Evolutionary conservation across 2,797 vertebrate genomes (phyloP).

Genomic region (Pangasius krempfi): DNA sequence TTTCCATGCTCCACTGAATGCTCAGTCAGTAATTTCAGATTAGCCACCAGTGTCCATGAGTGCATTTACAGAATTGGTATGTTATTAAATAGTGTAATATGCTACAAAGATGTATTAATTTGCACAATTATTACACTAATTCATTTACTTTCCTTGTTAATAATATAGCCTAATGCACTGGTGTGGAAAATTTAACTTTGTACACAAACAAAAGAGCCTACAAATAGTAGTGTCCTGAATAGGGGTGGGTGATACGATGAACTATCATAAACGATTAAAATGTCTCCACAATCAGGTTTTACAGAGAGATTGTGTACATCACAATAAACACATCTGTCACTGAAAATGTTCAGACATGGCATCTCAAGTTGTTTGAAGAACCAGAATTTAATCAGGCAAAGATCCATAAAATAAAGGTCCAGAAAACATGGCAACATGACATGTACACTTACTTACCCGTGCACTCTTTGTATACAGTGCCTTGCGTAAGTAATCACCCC

Average conservation of each 20-base stretch:
- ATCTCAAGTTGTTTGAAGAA: not conserved
- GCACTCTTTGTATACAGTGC: too few species aligned
- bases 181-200: not conserved
- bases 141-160: not conserved
- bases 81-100: not conserved
- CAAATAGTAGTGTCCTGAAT: not conserved
- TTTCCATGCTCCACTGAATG: not conserved
- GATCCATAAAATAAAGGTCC: not conserved
- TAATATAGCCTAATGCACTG: not conserved
- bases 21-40: not conserved
- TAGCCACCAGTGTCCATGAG: not conserved
- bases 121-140: not conserved
- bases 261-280: not conserved
- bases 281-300: not conserved
- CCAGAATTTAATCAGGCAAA: not conserved
- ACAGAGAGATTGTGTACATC: not conserved
- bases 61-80: not conserved
- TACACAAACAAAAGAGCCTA: not conserved
- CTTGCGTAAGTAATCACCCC: too few species aligned
- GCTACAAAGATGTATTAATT: not conserved
- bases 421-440: too few species aligned
- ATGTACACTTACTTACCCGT: too few species aligned
- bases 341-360: not conserved
- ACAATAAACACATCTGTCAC: not conserved
- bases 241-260: not conserved